A percentile compares a stretch with the other conserved stretches of the same genome.
Evolutionary conservation across 2,797 vertebrate genomes (phyloP).

Genomic region (Pitangus sulphuratus): DNA sequence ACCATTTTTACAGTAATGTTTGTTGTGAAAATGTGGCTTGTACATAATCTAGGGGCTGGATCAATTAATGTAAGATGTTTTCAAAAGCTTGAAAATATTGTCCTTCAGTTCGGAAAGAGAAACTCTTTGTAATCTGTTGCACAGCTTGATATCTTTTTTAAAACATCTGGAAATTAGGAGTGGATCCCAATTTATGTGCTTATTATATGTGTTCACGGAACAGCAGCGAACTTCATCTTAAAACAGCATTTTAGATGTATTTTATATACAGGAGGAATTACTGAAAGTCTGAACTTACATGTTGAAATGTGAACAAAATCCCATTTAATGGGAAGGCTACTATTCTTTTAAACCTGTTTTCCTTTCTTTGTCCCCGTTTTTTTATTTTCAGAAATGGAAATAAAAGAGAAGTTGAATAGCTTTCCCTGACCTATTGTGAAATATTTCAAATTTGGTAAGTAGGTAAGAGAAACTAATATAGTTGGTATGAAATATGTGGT

Average conservation of each 20-base stretch:
- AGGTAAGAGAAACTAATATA: background rate
- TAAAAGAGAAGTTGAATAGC: background rate
- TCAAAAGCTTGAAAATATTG: background rate
- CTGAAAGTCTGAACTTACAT: background rate
- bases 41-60: background rate
- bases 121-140: background rate
- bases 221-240: background rate
- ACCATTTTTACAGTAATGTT: background rate
- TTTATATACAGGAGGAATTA: background rate
- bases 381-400: background rate
- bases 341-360: background rate
- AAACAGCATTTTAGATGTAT: background rate
- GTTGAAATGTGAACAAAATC: background rate
- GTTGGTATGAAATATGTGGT: background rate
- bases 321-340: background rate
- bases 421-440: background rate
- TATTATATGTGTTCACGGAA: background rate
- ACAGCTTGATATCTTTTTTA: background rate
- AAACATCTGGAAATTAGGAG: background rate
- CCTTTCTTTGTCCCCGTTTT: fast-evolving
- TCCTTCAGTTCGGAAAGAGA: background rate
- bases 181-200: background rate
- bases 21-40: background rate
- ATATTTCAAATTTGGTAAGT: background rate
- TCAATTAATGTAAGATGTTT: background rate